Percentiles rank a stretch among this genome's conserved stretches.
phyloP scores from a whole-genome alignment of 2,797 vertebrate genomes.

The Lepilemur septentrionalis region DNA sequence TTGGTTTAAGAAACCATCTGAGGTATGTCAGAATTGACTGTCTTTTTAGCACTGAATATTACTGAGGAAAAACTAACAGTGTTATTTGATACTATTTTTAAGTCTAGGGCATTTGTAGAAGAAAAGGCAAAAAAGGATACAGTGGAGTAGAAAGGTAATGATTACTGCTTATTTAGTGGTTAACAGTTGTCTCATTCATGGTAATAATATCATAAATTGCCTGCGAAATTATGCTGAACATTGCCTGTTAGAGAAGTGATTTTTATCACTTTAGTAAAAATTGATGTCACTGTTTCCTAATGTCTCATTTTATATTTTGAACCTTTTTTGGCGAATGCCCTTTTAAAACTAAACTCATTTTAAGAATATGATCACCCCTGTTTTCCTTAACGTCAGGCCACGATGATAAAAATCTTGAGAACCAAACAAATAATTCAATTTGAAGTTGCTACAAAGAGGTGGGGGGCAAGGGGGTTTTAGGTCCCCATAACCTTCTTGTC shows the following conservation, averaged over 20 bases:
- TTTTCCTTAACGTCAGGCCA: neutral
- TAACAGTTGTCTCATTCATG: neutral
- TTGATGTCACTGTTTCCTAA: neutral
- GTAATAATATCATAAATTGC: neutral
- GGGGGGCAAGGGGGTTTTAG: neutral
- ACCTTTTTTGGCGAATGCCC: neutral
- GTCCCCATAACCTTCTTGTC: neutral
- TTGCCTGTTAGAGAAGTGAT: neutral
- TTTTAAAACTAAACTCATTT: conserved; percentile 1
- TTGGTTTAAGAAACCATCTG: neutral
- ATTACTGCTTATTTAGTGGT: neutral
- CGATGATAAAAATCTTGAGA: neutral
- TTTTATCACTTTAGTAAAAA: neutral
- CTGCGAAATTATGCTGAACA: neutral
- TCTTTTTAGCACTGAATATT: neutral
- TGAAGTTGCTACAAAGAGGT: neutral
- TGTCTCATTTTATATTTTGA: conserved; percentile 17
- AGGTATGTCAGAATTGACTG: neutral
- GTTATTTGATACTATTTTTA: neutral
- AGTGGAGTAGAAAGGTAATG: neutral
- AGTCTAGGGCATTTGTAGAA: neutral
- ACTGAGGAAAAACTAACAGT: neutral
- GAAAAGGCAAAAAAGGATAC: neutral
- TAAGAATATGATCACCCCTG: neutral
- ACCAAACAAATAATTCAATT: neutral